Evolutionary conservation across 2,888 invertebrate genomes (phyloP).

Genomic region (Hecatera dysodea): DNA sequence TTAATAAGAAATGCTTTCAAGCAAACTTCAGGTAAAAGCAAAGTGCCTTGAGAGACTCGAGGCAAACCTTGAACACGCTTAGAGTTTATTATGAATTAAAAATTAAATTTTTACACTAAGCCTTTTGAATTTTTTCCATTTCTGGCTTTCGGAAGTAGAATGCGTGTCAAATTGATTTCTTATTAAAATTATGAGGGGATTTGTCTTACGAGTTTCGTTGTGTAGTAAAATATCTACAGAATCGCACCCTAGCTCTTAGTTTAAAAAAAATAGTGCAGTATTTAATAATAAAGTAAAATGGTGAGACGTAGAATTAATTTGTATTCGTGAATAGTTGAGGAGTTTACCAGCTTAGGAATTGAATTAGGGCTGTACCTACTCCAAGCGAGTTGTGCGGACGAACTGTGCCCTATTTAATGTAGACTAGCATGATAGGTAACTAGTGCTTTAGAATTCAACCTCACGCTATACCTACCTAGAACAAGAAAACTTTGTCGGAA

Average conservation of each 20-base stretch:
- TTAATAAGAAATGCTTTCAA: conserved; percentile 53
- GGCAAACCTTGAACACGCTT: conserved; percentile 55
- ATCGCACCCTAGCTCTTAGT: conserved; percentile 47
- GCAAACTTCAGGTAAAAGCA: conserved; percentile 57
- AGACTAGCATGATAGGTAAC: conserved; percentile 36
- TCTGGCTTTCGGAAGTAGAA: conserved; percentile 31
- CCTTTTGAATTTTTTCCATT: conserved; percentile 39
- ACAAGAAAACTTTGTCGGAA: conserved; percentile 11
- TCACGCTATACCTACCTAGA: conserved; percentile 6
- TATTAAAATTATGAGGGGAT: conserved; percentile 35
- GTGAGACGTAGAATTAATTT: conserved; percentile 36
- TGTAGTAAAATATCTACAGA: conserved; percentile 48
- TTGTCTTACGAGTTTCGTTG: neutral
- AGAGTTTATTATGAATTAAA: conserved; percentile 54
- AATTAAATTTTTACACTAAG: conserved; percentile 47
- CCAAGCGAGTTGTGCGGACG: conserved; percentile 16
- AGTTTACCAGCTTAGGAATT: conserved; percentile 34
- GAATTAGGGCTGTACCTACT: conserved; percentile 30
- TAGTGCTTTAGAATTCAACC: conserved; percentile 30
- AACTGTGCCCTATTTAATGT: conserved; percentile 31
- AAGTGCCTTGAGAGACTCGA: conserved; percentile 64
- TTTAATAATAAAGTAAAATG: conserved; percentile 21
- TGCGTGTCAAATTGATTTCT: conserved; percentile 37
- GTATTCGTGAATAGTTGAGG: conserved; percentile 52
- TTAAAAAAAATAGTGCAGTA: conserved; percentile 42